Base-by-base conservation (phyloP, 2,888 invertebrate genomes). In the Cryptosula pallasiana region DNA sequence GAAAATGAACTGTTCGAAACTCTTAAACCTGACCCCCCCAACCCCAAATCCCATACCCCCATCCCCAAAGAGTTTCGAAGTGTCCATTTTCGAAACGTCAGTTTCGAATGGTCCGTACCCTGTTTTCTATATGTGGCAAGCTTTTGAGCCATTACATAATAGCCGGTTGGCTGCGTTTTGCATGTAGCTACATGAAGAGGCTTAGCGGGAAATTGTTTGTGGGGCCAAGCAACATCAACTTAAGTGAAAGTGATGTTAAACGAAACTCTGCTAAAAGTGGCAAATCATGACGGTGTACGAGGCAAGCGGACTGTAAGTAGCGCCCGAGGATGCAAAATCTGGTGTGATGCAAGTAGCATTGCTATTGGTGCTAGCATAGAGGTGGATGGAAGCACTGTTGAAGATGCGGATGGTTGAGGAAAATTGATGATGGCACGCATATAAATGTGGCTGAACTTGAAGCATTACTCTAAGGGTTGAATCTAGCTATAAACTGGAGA, bases 71-170 rank as follows among this genome's bases (percentile, higher is more conserved):
- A n/a, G n/a, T n/a, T n/a, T n/a, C n/a, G n/a, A n/a, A n/a, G n/a
- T n/a, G n/a, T n/a, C n/a, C n/a, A n/a, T n/a, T n/a, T n/a, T n/a
- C n/a, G n/a, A n/a, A n/a, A n/a, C n/a, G n/a, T n/a, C n/a, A n/a
- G n/a, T n/a, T n/a, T n/a, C n/a, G n/a, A n/a, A n/a, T n/a, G n/a
- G n/a, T n/a, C n/a, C n/a, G n/a, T n/a, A n/a, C n/a, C n/a, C n/a
- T 57, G 25, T 57, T n/a, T 57, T 57, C 57, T 25, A 23, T 57
- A 9, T 57, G 57, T 57, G 57, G 57, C 13, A 57, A 57, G 57
- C 25, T 57, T 16, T 5, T 57, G 20, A 23, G 25, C 20, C 57
- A 57, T 23, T 57, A n/a, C 25, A 9, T 23, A 16, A 9, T 57
- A 13, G 45, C 9, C 9, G 57, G 57, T 25, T 57, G 57, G 20